Evolutionary conservation across 2,888 invertebrate species (phyloP), one percentile per base, ranked within the genome.

Genomic region (Drosophila emarginata): DNA sequence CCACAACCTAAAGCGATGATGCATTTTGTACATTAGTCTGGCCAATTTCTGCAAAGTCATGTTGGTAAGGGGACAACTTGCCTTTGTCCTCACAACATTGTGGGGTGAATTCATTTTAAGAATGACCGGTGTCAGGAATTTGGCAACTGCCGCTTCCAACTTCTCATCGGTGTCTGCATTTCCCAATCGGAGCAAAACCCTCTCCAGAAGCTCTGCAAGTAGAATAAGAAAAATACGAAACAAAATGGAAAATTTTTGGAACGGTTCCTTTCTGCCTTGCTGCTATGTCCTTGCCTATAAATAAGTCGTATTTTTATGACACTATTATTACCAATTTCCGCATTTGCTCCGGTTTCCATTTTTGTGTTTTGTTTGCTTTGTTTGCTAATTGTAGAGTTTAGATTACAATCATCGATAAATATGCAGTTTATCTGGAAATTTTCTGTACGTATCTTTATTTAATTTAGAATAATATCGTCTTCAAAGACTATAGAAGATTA

Each of bases 131-230:
- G 97, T 94, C 62, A 98, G 92, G 91, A 98, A 98, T 90, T 97
- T 91, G 36, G 85, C 94, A 28, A 98, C 94, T 64, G 95, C 95
- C 87, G 94, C 94, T 91, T 98, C 96, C 64, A 98, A 93, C 89
- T 97, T 96, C 63, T 97, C 97, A 92, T 98, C 98, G 5, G 95
- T 95, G 79, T 98, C 97, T 1, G 97, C 96, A 83, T 96, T 96
- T 15, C 97, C 98, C 78, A 98, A 94, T 57, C 97, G 94, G 64
- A 98, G 92, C 89, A 98, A 96, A 12, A 98, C 97, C 77, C 97
- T 93, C 91, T 98, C 98, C 89, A 98, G 93, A 58, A 98, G 93
- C 91, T 95, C 97, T 97, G 87, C 11, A 59, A 63, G n/a, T 40
- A 36, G 11, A 56, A 59, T 11, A 40, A 57, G 28, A 15, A 15